Conservation (phyloP, 2,888 invertebrate genomes). For the Schizotus pectinicornis region DNA sequence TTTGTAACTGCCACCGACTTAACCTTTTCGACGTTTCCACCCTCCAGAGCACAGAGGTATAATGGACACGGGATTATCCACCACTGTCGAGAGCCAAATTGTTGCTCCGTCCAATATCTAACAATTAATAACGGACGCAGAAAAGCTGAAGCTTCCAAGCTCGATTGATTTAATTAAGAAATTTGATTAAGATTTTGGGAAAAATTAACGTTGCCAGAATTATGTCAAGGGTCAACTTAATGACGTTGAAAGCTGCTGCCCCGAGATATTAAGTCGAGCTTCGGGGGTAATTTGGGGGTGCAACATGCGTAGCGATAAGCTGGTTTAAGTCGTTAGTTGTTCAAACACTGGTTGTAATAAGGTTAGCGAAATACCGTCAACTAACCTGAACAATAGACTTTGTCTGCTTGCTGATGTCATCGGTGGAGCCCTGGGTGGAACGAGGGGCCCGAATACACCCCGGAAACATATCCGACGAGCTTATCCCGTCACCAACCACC, state of each 20-base stretch:
- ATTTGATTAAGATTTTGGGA: too few relatives aligned
- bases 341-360: not conserved
- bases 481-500: constrained; percentile 27
- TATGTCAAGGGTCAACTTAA: not conserved
- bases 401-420: constrained; percentile 75
- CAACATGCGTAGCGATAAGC: too few relatives aligned
- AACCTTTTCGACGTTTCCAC: not conserved
- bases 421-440: constrained; percentile 76
- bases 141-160: not conserved
- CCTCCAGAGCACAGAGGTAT: too few relatives aligned
- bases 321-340: too few relatives aligned
- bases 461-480: constrained; percentile 62
- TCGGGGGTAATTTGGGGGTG: too few relatives aligned
- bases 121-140: too few relatives aligned
- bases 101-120: too few relatives aligned
- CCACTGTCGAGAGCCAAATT: too few relatives aligned
- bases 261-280: not conserved
- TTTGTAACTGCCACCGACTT: not conserved
- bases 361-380: constrained; percentile 24
- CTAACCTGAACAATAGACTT: constrained; percentile 74
- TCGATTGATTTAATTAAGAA: too few relatives aligned
- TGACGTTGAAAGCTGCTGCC: constrained; percentile 1
- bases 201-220: too few relatives aligned
- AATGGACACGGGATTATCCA: too few relatives aligned
- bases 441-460: constrained; percentile 74